Base-by-base conservation (phyloP, 1,140 invertebrate species). In the Penaeus chinensis region DNA sequence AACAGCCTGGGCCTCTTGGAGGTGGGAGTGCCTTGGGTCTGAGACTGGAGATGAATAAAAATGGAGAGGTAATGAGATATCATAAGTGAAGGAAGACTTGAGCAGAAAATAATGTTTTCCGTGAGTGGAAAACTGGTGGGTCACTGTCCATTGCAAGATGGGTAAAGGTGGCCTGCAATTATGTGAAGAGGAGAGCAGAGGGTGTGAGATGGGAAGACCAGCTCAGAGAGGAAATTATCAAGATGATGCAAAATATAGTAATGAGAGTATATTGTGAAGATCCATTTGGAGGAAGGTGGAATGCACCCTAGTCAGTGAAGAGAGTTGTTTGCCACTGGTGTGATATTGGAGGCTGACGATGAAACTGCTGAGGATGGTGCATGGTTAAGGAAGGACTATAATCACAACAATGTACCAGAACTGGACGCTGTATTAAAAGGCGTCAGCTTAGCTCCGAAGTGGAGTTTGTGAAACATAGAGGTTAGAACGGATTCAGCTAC, bases 341-440 rank as follows among this genome's bases (percentile, higher is more conserved):
- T 42, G 66, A 71, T 13, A 71, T 71, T 71, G 66, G 66, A 24
- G 66, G 24, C 22, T 42, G 37, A 0, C 37, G 7, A 42, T 42
- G 32, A 32, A 32, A 20, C 27, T 24, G 80, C 63, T 11, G 81
- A 82, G 32, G 27, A 66, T 66, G 63, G 24, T 24, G 79, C 79
- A 22, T 82, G 79, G 79, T 63, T 65, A 62, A 82, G 79, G 78
- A 80, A 80, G 24, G 78, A 54, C 42, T 54, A 54, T 13, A 62
- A 62, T 13, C 79, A 82, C 16, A 62, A 61, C 60, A 82, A 82
- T 62, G 60, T 82, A 13, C 47, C 79, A 11, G 60, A 82, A 60
- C 27, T 82, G 19, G 79, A 82, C 24, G 79, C 79, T 24, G 60
- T 82, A 22, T 24, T 65, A 27, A 82, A 82, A 24, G 79, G 79